Evolutionary conservation across 2,113 vertebrate genomes (phyloP).

Genomic region (Pangasianodon hypophthalmus): DNA sequence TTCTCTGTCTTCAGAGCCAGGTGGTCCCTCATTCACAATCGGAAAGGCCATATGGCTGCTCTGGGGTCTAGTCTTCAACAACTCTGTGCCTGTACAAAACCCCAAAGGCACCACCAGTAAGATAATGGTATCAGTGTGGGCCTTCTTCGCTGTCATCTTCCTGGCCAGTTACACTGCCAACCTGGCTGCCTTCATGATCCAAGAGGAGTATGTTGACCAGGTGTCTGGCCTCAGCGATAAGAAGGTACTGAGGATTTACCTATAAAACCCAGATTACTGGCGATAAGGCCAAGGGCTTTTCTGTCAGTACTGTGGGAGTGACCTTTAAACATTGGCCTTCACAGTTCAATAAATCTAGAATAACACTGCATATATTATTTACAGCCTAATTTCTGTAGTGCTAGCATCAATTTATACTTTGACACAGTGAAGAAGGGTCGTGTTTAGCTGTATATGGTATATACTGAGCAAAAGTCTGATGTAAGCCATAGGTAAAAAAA

Average conservation of each 20-base stretch:
- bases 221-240: conserved; percentile 98
- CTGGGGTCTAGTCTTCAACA: conserved; percentile 99
- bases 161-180: conserved; percentile 99
- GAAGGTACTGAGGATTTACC: conserved; percentile 80
- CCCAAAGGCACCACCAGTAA: conserved; percentile 99
- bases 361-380: neutral
- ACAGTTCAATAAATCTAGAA: neutral
- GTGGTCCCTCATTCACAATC: conserved; percentile 98
- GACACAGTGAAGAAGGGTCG: neutral
- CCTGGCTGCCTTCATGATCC: conserved; percentile 99
- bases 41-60: conserved; percentile 99
- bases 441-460: neutral
- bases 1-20: conserved; percentile 81
- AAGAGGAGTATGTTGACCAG: conserved; percentile 99
- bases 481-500: neutral
- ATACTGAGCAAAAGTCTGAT: neutral
- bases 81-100: conserved; percentile 99
- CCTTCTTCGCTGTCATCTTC: conserved; percentile 99
- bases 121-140: conserved; percentile 99
- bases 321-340: conserved; percentile 14
- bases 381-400: neutral
- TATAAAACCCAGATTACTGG: neutral
- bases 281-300: conserved; percentile 5
- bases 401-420: neutral
- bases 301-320: neutral